These are phyloP conservation scores for Microcebus murinus DNA, from an alignment of 2,113 vertebrate species.

Conservation along the genomic window DNA sequence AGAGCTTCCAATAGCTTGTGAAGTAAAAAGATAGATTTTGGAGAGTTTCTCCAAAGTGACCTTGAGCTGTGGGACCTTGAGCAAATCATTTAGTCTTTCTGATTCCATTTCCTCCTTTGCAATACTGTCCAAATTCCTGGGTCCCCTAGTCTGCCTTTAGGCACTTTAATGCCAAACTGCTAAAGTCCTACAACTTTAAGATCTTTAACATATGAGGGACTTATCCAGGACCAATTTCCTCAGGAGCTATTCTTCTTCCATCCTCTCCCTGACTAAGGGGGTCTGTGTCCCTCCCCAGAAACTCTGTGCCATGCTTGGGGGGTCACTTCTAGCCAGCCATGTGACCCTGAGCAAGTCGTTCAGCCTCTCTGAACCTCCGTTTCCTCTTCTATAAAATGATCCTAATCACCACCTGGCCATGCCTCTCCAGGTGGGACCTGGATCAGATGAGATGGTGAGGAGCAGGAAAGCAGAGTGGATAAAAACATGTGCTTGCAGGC, in stretches of 20 bases:
- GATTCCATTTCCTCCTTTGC: neutral
- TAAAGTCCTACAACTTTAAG: neutral
- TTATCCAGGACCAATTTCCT: neutral
- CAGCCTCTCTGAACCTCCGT: neutral
- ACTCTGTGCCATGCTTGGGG: neutral
- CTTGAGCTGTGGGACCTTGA: neutral
- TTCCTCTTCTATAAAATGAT: neutral
- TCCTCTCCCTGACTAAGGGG: neutral
- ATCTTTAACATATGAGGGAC: neutral
- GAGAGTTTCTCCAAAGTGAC: too few relatives aligned
- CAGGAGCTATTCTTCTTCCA: neutral
- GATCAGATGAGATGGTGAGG: neutral
- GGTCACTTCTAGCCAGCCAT: neutral
- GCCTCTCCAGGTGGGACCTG: neutral
- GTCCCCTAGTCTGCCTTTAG: neutral
- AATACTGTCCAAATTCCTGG: neutral
- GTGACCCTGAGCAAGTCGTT: neutral
- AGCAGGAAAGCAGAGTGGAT: neutral
- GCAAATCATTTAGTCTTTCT: conserved; percentile 7
- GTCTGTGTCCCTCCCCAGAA: neutral
- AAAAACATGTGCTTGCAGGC: neutral
- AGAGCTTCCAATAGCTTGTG: neutral
- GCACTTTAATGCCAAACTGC: neutral
- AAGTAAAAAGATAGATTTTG: neutral
- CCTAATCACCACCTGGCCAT: neutral